Conservation (phyloP, 2,113 vertebrate species). For the Anas platyrhynchos region DNA sequence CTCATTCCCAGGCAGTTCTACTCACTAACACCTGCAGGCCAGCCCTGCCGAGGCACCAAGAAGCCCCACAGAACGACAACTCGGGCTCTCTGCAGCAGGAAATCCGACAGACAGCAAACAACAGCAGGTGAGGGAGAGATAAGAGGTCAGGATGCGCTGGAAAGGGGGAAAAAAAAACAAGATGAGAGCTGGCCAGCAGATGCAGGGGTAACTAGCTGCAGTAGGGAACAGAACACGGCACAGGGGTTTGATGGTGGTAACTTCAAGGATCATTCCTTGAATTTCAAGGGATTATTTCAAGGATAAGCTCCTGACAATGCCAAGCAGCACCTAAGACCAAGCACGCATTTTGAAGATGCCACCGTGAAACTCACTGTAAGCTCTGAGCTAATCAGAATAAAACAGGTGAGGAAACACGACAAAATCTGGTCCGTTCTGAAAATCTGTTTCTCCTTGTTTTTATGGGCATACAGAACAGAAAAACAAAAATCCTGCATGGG, state of each 20-base stretch:
- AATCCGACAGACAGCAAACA: not conserved
- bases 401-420: not conserved
- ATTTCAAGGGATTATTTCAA: too few species aligned
- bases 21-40: rapidly evolving
- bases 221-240: too few species aligned
- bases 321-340: not conserved
- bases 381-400: not conserved
- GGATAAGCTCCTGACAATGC: not conserved
- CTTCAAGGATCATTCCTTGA: not conserved
- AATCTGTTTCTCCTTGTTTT: not conserved
- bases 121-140: not conserved
- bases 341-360: rapidly evolving
- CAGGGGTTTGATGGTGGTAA: not conserved
- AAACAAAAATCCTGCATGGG: not conserved
- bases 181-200: not conserved
- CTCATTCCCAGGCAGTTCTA: rapidly evolving
- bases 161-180: rapidly evolving
- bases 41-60: rapidly evolving
- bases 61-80: too few species aligned
- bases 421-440: not conserved
- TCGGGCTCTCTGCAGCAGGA: not conserved
- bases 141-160: not conserved
- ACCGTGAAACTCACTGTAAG: too few species aligned
- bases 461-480: not conserved
- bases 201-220: not conserved